Evolutionary conservation across 2,113 vertebrate genomes (phyloP).

Genomic region (Pseudopodoces humilis): DNA sequence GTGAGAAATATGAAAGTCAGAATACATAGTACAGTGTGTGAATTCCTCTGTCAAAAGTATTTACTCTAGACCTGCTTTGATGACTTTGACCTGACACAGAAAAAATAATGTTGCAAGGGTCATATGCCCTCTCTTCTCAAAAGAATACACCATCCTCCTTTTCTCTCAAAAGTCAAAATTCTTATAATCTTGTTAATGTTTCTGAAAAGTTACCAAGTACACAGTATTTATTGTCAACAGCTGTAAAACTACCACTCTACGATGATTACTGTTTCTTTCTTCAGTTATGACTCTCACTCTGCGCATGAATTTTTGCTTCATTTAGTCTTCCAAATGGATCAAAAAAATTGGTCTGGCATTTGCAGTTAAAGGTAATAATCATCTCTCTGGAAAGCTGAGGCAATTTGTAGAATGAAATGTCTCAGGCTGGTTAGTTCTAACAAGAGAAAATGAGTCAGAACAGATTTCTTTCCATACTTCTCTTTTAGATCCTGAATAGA

Average conservation of each 20-base stretch:
- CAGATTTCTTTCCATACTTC: neutral
- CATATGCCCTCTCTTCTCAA: neutral
- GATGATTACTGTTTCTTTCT: neutral
- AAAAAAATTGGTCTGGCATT: neutral
- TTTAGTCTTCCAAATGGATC: neutral
- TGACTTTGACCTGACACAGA: neutral
- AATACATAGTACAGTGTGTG: neutral
- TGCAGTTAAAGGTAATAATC: neutral
- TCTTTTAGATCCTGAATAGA: neutral
- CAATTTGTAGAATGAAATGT: neutral
- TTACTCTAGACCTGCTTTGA: neutral
- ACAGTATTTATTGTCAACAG: neutral
- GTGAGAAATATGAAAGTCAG: neutral
- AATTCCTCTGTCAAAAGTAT: neutral
- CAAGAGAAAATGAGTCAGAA: neutral
- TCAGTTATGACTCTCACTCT: neutral
- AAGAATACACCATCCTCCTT: neutral
- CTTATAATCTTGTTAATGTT: neutral
- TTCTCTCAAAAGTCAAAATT: neutral
- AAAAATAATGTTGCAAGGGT: neutral
- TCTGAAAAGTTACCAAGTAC: neutral
- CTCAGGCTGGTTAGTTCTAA: neutral
- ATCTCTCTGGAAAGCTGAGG: neutral
- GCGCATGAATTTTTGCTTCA: neutral
- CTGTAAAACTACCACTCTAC: neutral